Conservation (phyloP, 2,888 invertebrate species). For the Dicranocentrus wangi region DNA sequence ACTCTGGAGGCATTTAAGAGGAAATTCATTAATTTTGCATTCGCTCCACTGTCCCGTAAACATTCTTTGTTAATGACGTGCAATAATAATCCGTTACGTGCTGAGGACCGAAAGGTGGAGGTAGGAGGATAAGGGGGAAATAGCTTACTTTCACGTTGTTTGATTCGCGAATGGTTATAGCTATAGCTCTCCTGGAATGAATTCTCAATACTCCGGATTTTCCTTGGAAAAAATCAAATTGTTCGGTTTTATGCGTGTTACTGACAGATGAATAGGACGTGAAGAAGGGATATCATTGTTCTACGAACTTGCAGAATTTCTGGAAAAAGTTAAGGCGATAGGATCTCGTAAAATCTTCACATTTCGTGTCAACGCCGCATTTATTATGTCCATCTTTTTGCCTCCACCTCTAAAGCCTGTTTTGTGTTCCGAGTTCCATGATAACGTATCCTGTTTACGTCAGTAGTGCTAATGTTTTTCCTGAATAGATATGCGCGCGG, state of each 20-base stretch:
- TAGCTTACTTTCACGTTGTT: too few relatives aligned
- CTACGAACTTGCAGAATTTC: too few relatives aligned
- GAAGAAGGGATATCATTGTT: background rate
- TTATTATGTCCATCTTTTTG: constrained; percentile 21
- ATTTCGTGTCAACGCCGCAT: constrained; percentile 40
- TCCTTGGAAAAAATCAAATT: background rate
- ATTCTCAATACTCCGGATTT: too few relatives aligned
- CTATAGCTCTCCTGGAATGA: constrained; percentile 5
- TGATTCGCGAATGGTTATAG: too few relatives aligned
- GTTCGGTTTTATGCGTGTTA: background rate
- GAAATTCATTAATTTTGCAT: constrained; percentile 39
- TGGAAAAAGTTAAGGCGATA: too few relatives aligned
- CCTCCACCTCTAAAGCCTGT: constrained; percentile 7
- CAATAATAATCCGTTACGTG: too few relatives aligned
- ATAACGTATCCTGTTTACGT: background rate
- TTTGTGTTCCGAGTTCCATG: background rate
- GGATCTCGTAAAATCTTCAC: constrained; percentile 5
- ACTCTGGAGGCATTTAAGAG: too few relatives aligned
- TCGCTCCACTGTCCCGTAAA: constrained; percentile 17
- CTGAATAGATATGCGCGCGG: background rate
- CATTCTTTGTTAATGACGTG: background rate
- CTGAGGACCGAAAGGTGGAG: too few relatives aligned
- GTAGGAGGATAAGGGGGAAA: too few relatives aligned
- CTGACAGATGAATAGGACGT: background rate
- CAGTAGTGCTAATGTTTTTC: background rate